Evolutionary conservation across 1,140 invertebrate genomes (phyloP).

Genomic region (Battus philenor): DNA sequence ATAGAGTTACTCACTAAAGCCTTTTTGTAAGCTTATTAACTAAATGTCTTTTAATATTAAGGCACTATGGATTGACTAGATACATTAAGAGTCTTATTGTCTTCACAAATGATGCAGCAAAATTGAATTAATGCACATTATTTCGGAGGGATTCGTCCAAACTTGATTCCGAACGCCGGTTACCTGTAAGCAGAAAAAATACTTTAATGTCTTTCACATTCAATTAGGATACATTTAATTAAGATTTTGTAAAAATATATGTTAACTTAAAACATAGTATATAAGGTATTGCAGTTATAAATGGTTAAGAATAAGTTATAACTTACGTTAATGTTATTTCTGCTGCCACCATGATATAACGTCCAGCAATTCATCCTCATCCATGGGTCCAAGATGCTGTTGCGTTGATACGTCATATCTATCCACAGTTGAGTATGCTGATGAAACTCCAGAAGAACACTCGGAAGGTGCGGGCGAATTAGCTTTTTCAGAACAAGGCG

Average conservation of each 20-base stretch:
- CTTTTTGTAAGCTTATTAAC: constrained; percentile 19
- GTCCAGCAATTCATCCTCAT: constrained; percentile 90
- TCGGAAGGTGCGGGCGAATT: constrained; percentile 85
- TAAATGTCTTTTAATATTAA: constrained; percentile 35
- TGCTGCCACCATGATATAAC: constrained; percentile 91
- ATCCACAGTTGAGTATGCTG: constrained; percentile 69
- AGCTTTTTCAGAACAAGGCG: constrained; percentile 80
- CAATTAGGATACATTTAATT: no score
- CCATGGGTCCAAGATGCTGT: constrained; percentile 79
- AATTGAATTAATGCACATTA: constrained; percentile 40
- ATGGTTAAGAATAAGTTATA: constrained; percentile 19
- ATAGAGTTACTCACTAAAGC: constrained; percentile 16
- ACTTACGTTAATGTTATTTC: constrained; percentile 69
- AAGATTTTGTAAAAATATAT: no score
- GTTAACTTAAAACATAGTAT: no score
- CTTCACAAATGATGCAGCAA: constrained; percentile 42
- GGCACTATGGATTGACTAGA: constrained; percentile 71
- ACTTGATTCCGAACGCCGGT: constrained; percentile 24
- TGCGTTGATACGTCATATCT: constrained; percentile 65
- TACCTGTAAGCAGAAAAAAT: constrained; percentile 53
- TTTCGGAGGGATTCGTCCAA: constrained; percentile 62
- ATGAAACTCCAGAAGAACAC: constrained; percentile 78
- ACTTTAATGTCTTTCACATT: constrained; percentile 26
- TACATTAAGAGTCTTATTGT: constrained; percentile 64
- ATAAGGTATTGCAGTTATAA: no score